Conservation (phyloP, 2,113 vertebrate genomes). For the Dasyornis broadbenti region DNA sequence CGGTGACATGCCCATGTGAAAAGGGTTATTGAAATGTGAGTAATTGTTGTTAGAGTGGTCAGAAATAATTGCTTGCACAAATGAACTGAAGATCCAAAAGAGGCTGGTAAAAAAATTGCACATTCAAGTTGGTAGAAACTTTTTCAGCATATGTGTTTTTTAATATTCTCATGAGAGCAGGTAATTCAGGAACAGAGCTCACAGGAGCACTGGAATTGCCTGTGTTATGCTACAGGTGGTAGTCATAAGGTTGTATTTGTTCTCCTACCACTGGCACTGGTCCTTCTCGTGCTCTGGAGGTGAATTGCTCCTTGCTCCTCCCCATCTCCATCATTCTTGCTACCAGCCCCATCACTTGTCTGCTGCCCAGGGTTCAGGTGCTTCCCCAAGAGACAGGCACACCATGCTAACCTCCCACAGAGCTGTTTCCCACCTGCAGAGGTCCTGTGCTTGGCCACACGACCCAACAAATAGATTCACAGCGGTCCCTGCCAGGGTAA, state of each 20-base stretch:
- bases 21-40: not conserved
- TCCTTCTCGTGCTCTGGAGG: not conserved
- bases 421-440: not conserved
- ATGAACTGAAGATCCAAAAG: not conserved
- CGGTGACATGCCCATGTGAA: not conserved
- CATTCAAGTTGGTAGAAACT: not conserved
- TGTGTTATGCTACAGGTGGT: not conserved
- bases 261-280: not conserved
- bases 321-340: not conserved
- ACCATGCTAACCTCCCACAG: not conserved
- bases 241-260: not conserved
- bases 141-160: not conserved
- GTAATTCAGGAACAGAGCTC: not conserved
- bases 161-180: not conserved
- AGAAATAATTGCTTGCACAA: not conserved
- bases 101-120: not conserved
- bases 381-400: not conserved
- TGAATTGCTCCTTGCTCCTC: accelerated
- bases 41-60: not conserved
- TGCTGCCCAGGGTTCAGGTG: not conserved
- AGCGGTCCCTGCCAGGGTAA: not conserved
- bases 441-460: accelerated
- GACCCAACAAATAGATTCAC: not conserved
- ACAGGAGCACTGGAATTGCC: not conserved
- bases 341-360: not conserved